These are phyloP conservation scores for Carettochelys insculpta DNA, from an alignment of 2,113 vertebrate species.

Conservation along the genomic window DNA sequence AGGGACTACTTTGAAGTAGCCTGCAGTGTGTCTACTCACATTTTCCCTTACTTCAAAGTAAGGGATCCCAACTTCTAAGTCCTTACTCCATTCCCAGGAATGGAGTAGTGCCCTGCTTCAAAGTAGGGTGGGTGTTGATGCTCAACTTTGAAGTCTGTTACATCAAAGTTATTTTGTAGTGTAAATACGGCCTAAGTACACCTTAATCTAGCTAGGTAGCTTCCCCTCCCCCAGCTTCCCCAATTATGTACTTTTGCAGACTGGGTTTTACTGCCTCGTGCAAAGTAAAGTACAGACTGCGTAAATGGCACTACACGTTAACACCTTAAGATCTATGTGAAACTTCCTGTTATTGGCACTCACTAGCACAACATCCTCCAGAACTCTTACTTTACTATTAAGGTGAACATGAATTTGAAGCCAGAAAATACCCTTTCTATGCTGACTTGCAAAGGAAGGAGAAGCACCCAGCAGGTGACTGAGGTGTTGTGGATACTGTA, in stretches of 20 bases:
- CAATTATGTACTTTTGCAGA: neutral
- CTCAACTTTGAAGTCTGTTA: too few species aligned
- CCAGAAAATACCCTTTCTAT: neutral
- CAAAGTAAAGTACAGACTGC: neutral
- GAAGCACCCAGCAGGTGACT: neutral
- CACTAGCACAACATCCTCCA: neutral
- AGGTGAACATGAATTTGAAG: neutral
- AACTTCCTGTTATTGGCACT: neutral
- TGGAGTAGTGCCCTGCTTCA: too few species aligned
- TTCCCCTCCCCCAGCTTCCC: too few species aligned
- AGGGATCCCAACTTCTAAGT: too few species aligned
- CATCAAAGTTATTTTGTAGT: too few species aligned
- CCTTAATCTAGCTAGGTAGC: neutral
- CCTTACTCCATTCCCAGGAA: too few species aligned
- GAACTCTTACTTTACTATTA: neutral
- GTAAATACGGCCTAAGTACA: too few species aligned
- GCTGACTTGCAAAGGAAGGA: neutral
- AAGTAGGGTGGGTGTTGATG: too few species aligned
- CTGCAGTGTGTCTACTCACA: too few species aligned
- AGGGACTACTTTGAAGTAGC: too few species aligned
- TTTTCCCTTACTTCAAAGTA: too few species aligned
- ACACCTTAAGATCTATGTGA: neutral
- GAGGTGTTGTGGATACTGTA: neutral
- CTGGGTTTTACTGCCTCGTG: neutral
- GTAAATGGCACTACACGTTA: neutral